Percentiles rank a stretch among this genome's conserved stretches.
phyloP scores from a whole-genome alignment of 2,888 invertebrate species.

The Folsomia manolachei region DNA sequence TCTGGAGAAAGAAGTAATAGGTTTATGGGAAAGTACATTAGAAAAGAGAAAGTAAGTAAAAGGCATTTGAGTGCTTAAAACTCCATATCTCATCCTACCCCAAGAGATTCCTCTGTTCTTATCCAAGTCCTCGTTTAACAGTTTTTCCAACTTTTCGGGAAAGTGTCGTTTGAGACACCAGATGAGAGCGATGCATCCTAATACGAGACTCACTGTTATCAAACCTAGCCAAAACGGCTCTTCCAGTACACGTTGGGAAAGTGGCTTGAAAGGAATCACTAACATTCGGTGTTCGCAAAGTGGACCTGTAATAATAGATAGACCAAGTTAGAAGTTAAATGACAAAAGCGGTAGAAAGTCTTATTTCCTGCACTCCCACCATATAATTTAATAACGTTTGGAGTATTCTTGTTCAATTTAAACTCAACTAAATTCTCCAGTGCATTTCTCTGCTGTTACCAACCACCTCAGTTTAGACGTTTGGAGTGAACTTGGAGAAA shows the following conservation, averaged over 20 bases:
- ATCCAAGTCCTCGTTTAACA: slow-evolving; percentile 75
- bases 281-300: slow-evolving; percentile 69
- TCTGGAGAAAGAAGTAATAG: background rate
- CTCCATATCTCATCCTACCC: slow-evolving; percentile 34
- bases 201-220: slow-evolving; percentile 76
- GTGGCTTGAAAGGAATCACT: slow-evolving; percentile 67
- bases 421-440: no score
- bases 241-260: slow-evolving; percentile 77
- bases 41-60: background rate
- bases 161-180: slow-evolving; percentile 84
- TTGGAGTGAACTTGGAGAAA: no score
- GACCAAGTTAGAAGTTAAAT: no score
- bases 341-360: no score
- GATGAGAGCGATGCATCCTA: slow-evolving; percentile 72
- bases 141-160: slow-evolving; percentile 78
- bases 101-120: slow-evolving; percentile 59
- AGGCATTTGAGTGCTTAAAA: background rate
- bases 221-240: slow-evolving; percentile 87
- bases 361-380: no score
- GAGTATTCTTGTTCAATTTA: no score
- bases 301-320: slow-evolving; percentile 54
- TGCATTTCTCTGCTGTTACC: no score
- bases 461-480: no score
- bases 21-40: no score
- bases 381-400: no score